Evolutionary conservation across 2,113 vertebrate species (phyloP), one percentile per base, ranked within the genome.

Genomic region (Progne subis): DNA sequence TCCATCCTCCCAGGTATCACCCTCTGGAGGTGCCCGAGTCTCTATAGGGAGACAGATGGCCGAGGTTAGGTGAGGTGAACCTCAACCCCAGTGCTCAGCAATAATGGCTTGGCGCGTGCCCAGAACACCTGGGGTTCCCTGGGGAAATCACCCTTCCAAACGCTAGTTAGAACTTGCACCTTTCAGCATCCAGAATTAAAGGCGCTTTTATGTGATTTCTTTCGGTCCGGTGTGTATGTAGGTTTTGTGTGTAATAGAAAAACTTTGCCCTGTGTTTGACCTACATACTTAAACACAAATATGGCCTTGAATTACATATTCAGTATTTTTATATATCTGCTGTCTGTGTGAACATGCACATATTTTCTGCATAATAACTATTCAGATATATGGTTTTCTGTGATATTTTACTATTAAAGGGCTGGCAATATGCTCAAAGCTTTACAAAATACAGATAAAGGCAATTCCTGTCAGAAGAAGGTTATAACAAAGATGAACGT

Each of bases 91-190:
- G 80, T 44, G 88, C 86, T 96, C 95, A 94, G 93, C 92, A 95
- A 79, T 96, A 97, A 95, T 76, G 80, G 57, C 78, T 69, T 96
- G 96, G 95, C 96, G 0, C 0, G 12, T 84, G 65, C 89, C 91
- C 95, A 97, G 94, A 70, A 91, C 96, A 97, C 95, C 96, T 97
- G 95, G 74, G 95, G 93, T 96, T 96, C 95, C 96, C 94, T 95
- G 95, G 96, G 96, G 94, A 97, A 97, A 97, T 92, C 95, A 95
- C 91, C 91, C 89, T 65, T 91, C 65, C 86, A 89, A 79, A 50
- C 2, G 0, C 96, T 61, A 82, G 96, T 94, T 76, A 76, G 84
- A 91, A 92, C 96, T 95, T 91, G 95, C 43, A 78, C 77, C 76
- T 94, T 83, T 94, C 89, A 95, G 83, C 92, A 96, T 86, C 39